These are phyloP conservation scores for Periophthalmodon schlosseri DNA, from an alignment of 2,113 vertebrate species.

Conservation along the genomic window DNA sequence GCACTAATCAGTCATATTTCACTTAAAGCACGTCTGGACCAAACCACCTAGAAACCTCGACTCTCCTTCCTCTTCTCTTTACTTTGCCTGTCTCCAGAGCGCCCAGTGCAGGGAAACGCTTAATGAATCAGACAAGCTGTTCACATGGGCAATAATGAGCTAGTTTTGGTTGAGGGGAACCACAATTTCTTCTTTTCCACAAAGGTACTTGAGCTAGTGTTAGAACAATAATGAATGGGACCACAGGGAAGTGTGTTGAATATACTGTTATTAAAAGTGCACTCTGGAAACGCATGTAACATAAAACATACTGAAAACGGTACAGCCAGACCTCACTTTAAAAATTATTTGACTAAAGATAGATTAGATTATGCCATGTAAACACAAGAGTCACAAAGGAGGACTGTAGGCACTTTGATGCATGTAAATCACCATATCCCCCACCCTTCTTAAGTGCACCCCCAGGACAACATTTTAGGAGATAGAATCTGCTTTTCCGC, in stretches of 20 bases:
- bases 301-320: constrained; percentile 20
- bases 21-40: constrained; percentile 59
- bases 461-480: constrained; percentile 62
- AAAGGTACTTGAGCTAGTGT: constrained; percentile 58
- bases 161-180: constrained; percentile 71
- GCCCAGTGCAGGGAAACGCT: constrained; percentile 52
- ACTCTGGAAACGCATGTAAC: constrained; percentile 21
- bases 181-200: constrained; percentile 64
- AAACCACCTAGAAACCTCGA: constrained; percentile 56
- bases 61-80: constrained; percentile 43
- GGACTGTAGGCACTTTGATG: constrained; percentile 64
- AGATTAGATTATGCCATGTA: constrained; percentile 54
- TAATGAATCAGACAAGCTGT: constrained; percentile 77
- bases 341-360: constrained; percentile 43
- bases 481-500: constrained; percentile 74
- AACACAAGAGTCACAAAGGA: constrained; percentile 55
- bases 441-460: constrained; percentile 42
- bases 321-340: constrained; percentile 27
- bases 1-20: constrained; percentile 76
- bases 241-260: constrained; percentile 58
- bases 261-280: constrained; percentile 62
- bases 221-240: constrained; percentile 63
- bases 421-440: constrained; percentile 66
- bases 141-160: constrained; percentile 76
- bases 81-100: constrained; percentile 61